Conservation (phyloP, 2,113 vertebrate species). For the Lipotes vexillifer region DNA sequence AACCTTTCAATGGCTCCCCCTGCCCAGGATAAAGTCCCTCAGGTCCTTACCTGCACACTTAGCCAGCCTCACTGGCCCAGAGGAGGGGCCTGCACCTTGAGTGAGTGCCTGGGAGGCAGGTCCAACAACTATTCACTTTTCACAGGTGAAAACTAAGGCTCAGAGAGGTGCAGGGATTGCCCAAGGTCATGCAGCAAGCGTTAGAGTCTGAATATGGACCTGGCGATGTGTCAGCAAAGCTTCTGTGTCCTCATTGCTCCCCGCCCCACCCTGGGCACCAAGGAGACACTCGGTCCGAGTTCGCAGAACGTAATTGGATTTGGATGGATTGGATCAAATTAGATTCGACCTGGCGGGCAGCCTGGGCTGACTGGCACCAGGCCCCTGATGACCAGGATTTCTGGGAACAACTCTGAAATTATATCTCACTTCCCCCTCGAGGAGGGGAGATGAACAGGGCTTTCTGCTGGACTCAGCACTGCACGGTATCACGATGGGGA, state of each 20-base stretch:
- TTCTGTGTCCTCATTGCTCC: neutral
- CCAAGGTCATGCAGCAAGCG: fast-evolving
- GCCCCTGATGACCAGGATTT: neutral
- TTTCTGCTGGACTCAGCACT: neutral
- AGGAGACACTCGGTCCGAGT: neutral
- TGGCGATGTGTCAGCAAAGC: fast-evolving
- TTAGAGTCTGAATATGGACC: neutral
- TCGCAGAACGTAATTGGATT: slow-evolving; percentile 33
- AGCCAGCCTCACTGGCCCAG: neutral
- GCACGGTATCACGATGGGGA: fast-evolving
- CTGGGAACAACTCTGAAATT: neutral
- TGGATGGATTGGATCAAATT: slow-evolving; percentile 21
- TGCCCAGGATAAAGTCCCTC: neutral
- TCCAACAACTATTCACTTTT: fast-evolving
- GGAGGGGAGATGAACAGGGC: neutral
- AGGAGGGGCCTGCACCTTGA: fast-evolving
- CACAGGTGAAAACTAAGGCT: neutral
- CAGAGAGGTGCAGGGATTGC: too few species aligned
- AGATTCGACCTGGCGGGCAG: neutral
- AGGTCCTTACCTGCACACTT: neutral
- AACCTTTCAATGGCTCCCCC: neutral
- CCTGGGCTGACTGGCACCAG: neutral
- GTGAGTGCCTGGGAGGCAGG: neutral
- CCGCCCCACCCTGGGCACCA: neutral
- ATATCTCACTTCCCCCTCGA: neutral